Percentiles rank a stretch among this genome's conserved stretches.
These are phyloP conservation scores for Hyposoter didymator DNA, from an alignment of 2,888 invertebrate species.

Conservation along the genomic window DNA sequence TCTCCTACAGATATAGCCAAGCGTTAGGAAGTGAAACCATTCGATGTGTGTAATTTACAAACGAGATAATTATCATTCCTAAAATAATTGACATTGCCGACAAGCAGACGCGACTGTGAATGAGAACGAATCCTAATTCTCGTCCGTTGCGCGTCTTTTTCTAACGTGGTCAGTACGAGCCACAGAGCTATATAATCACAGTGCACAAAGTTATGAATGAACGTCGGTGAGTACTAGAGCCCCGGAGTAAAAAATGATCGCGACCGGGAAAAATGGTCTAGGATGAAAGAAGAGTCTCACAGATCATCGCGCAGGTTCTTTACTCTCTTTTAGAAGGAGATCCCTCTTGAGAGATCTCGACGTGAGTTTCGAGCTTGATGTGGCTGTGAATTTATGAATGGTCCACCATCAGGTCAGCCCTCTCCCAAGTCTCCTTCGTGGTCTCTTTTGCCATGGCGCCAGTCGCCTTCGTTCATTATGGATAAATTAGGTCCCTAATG, in stretches of 20 bases:
- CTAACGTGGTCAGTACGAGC: background rate
- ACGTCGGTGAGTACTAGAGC: slow-evolving; percentile 1
- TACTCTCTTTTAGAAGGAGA: slow-evolving; percentile 4
- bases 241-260: slow-evolving; percentile 14
- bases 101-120: background rate
- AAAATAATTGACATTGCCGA: slow-evolving; percentile 4
- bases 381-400: slow-evolving; percentile 76
- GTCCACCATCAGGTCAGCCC: slow-evolving; percentile 74
- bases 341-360: slow-evolving; percentile 4
- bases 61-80: slow-evolving; percentile 11
- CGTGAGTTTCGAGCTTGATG: slow-evolving; percentile 4
- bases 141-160: background rate
- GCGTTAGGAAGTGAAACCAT: slow-evolving; percentile 9
- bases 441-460: slow-evolving; percentile 75
- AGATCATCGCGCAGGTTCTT: slow-evolving; percentile 30
- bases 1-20: background rate
- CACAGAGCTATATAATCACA: slow-evolving; percentile 1
- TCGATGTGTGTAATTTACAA: background rate
- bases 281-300: slow-evolving; percentile 41
- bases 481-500: slow-evolving; percentile 77
- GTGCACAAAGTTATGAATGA: slow-evolving; percentile 54
- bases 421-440: slow-evolving; percentile 2
- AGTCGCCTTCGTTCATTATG: slow-evolving; percentile 77
- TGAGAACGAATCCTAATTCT: background rate
- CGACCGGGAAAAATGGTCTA: slow-evolving; percentile 33